A percentile compares a stretch with the other conserved stretches of the same genome.
Evolutionary conservation across 2,888 invertebrate genomes (phyloP).

Genomic region (Morinoia aosen): DNA sequence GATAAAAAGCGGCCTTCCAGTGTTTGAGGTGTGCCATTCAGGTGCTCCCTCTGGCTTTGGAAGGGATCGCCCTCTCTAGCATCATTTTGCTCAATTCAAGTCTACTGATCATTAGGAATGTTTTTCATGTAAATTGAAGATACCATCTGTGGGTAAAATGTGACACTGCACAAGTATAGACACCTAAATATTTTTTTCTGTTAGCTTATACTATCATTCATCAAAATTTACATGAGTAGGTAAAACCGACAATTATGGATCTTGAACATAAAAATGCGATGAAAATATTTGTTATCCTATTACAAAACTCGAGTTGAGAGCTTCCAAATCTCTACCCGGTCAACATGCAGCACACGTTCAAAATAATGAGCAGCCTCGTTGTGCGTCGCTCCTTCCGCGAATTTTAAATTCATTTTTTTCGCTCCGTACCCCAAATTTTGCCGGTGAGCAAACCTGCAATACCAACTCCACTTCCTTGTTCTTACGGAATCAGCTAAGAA

Average conservation of each 20-base stretch:
- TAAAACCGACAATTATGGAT: neutral
- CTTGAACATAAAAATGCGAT: neutral
- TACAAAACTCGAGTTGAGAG: neutral
- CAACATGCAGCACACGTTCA: neutral
- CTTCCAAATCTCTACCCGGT: neutral
- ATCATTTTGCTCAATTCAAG: neutral
- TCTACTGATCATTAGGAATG: neutral
- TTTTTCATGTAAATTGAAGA: neutral
- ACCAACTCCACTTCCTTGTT: constrained; percentile 30
- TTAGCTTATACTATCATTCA: too few species aligned
- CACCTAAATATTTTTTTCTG: too few species aligned
- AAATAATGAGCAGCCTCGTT: neutral
- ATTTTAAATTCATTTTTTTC: constrained; percentile 1
- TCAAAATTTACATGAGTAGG: too few species aligned
- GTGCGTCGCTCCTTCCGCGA: neutral
- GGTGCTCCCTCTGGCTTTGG: neutral
- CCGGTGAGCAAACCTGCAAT: constrained; percentile 6
- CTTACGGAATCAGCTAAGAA: constrained; percentile 32
- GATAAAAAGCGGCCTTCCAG: neutral
- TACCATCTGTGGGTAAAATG: neutral
- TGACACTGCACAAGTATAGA: too few species aligned
- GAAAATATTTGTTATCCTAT: neutral
- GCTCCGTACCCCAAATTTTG: neutral
- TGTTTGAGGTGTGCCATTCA: neutral
- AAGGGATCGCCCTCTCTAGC: neutral